Percentiles rank a stretch among this genome's conserved stretches.
phyloP scores from a whole-genome alignment of 2,888 invertebrate species.

The Rhopalosiphum nymphaeae region DNA sequence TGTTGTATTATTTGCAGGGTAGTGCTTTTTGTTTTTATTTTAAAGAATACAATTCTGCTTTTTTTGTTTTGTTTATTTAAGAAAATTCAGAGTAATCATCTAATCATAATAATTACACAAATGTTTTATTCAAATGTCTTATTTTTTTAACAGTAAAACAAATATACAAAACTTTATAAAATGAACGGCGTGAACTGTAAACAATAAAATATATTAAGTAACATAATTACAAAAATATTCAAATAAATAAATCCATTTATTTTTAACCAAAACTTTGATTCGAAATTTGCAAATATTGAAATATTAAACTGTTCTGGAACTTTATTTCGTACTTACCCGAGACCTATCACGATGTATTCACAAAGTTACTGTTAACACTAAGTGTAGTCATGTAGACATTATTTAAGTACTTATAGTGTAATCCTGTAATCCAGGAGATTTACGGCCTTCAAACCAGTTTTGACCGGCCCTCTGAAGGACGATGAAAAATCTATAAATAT shows the following conservation, averaged over 20 bases:
- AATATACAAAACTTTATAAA: not conserved
- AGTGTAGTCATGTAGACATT: not conserved
- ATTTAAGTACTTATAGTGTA: not conserved
- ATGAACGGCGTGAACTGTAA: not conserved
- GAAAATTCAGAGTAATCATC: not conserved
- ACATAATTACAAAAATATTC: not conserved
- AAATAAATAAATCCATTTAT: not conserved
- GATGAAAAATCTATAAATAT: not conserved
- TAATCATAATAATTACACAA: not conserved
- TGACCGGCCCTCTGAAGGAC: not conserved
- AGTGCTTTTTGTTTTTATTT: not conserved
- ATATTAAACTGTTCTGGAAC: not conserved
- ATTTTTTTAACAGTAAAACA: not conserved
- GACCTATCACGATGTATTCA: not conserved
- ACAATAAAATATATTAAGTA: constrained; percentile 11
- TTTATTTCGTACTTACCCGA: not conserved
- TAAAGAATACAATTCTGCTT: not conserved
- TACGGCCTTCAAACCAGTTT: not conserved
- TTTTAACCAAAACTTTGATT: constrained; percentile 18
- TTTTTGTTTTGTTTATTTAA: not conserved
- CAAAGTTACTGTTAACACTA: not conserved
- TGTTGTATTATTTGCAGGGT: not conserved
- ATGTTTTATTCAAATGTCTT: not conserved
- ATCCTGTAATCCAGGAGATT: not conserved
- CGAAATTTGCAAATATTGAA: constrained; percentile 1